A percentile compares a stretch with the other conserved stretches of the same genome.
Conservation (phyloP, 2,797 vertebrate species). For the Amblyopsis hoosieri region DNA sequence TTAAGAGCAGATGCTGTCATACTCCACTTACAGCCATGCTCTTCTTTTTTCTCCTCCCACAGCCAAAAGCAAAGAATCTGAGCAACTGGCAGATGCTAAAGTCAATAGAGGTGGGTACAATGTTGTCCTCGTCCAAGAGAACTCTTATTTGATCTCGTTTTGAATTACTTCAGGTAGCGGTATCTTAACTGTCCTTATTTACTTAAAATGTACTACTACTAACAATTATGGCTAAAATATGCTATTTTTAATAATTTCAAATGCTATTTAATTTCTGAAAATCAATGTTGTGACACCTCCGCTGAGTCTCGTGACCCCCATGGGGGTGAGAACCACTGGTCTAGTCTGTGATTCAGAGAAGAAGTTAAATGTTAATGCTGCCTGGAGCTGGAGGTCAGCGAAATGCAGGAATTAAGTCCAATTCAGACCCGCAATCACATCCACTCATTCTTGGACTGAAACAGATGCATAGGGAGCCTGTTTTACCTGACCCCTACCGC, state of each 20-base stretch:
- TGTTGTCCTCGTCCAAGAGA: neutral
- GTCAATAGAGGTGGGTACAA: slow-evolving; percentile 84
- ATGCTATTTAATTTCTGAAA: no score
- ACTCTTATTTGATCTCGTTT: neutral
- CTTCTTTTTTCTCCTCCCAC: slow-evolving; percentile 56
- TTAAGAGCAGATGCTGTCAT: slow-evolving; percentile 17
- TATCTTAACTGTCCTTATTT: neutral
- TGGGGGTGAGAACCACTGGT: no score
- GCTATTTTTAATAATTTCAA: no score
- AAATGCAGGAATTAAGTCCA: slow-evolving; percentile 7
- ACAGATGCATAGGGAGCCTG: slow-evolving; percentile 32
- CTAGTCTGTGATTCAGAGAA: no score
- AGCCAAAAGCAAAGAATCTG: slow-evolving; percentile 96
- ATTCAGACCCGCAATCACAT: no score
- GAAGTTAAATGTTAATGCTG: no score
- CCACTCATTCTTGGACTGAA: neutral
- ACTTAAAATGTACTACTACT: neutral
- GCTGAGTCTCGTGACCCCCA: no score
- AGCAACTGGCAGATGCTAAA: slow-evolving; percentile 85
- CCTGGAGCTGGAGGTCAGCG: neutral
- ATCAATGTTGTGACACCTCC: no score
- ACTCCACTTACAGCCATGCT: slow-evolving; percentile 37
- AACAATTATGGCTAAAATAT: no score
- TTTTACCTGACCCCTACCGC: slow-evolving; percentile 12
- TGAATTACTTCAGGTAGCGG: neutral